Evolutionary conservation across 92 coral and sea anemone species (phyloP).

Genomic region (Phenganax subtilis): DNA sequence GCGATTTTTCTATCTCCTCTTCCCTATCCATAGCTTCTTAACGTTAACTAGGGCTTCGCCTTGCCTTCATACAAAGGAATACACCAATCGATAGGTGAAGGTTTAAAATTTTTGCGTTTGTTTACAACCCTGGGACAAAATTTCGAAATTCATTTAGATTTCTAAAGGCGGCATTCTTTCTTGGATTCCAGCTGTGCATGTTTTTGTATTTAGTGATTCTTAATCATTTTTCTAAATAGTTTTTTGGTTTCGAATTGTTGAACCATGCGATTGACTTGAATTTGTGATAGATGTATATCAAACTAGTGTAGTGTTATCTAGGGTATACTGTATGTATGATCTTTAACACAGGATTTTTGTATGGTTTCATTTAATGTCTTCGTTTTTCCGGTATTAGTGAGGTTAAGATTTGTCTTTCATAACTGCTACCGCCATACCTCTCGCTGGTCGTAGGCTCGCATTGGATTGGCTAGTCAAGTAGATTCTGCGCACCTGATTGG

Average conservation of each 20-base stretch:
- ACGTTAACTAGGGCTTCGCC: background rate
- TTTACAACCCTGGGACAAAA: too few species aligned
- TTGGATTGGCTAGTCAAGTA: too few species aligned
- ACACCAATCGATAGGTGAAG: background rate
- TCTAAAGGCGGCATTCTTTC: background rate
- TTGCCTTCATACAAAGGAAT: background rate
- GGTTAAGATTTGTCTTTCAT: too few species aligned
- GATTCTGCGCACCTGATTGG: too few species aligned
- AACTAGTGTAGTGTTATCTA: too few species aligned
- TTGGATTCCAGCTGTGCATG: background rate
- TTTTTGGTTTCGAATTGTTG: background rate
- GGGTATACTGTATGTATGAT: too few species aligned
- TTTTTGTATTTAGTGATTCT: background rate
- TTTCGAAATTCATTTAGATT: background rate
- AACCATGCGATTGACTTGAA: background rate
- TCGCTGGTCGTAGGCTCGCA: too few species aligned
- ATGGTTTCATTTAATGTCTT: too few species aligned
- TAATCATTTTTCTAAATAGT: slow-evolving; percentile 11
- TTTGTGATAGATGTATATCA: background rate
- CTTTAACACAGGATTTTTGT: too few species aligned
- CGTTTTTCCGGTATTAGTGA: too few species aligned
- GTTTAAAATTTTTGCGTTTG: background rate
- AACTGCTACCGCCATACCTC: too few species aligned
- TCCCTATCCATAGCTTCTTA: background rate
- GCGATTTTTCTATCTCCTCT: background rate